Percentiles rank a stretch among this genome's conserved stretches.
These are phyloP conservation scores for Malacoctenus gilli DNA, from an alignment of 2,797 vertebrate genomes.

Conservation along the genomic window DNA sequence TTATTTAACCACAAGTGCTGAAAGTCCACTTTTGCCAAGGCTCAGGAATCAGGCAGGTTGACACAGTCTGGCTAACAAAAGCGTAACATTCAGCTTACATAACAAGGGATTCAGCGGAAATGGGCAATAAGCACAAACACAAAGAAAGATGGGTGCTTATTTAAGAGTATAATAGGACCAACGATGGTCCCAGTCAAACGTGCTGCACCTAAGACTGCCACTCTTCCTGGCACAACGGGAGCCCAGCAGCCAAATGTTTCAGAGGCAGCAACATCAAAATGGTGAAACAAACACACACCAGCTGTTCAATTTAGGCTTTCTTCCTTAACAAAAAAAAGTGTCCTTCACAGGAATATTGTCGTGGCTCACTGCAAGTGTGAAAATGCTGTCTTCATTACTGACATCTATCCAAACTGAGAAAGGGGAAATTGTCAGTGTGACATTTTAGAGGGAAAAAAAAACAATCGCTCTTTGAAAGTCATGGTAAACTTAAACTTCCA, in stretches of 20 bases:
- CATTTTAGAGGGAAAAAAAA: no score
- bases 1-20: constrained; percentile 59
- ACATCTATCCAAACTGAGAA: no score
- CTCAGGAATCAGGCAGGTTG: constrained; percentile 30
- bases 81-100: constrained; percentile 35
- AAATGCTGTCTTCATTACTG: no score
- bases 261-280: constrained; percentile 14
- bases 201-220: background rate
- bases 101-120: constrained; percentile 37
- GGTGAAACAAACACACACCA: constrained; percentile 6
- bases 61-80: constrained; percentile 38
- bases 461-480: no score
- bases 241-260: constrained; percentile 10
- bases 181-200: constrained; percentile 20
- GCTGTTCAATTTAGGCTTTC: constrained; percentile 7
- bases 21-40: constrained; percentile 52
- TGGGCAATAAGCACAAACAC: constrained; percentile 14
- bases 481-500: no score
- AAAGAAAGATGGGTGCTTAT: constrained; percentile 7
- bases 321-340: constrained; percentile 15
- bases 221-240: constrained; percentile 16
- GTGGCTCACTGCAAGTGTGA: no score
- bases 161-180: constrained; percentile 3
- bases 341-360: constrained; percentile 18
- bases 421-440: no score